Base-by-base conservation (phyloP, 2,113 vertebrate species). In the Chamaea fasciata region DNA sequence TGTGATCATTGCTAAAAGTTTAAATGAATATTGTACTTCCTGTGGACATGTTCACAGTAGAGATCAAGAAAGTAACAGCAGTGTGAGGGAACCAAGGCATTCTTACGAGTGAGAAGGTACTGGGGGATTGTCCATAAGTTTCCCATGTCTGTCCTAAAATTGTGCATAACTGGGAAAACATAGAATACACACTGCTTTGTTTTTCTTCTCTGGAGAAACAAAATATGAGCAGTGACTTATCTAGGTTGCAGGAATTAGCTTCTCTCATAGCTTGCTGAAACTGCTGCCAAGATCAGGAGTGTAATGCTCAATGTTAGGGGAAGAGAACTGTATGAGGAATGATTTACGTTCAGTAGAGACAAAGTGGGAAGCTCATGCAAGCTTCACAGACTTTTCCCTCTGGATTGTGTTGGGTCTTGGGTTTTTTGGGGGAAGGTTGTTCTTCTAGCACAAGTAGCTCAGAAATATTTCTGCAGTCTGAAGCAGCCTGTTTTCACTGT, bases 111-210 rank as follows among this genome's bases (percentile, higher is more conserved):
- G 78, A 79, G n/a, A 39, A 47, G 17, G 15, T 33, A 39, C 0
- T 28, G 10, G 6, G 4, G 1, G 0, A 0, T 23, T 47, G 28
- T 50, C 33, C 7, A 4, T 46, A 42, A 35, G 6, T 67, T 68
- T 6, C 7, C 37, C 23, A 44, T 10, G 6, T 63, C n/a, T 71
- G 5, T 46, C 35, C 20, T 73, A 50, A 87, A 81, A 30, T 26
- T 63, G 3, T 35, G 16, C 10, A 5, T 76, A 57, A 15, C 4
- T 73, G 33, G 20, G 30, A 52, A 14, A 52, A 21, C 18, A 6
- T 22, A 33, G 30, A 14, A 30, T 75, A 24, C 22, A 28, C 9
- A 18, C 3, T 49, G 13, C n/a, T 10, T 39, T 39, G 4, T 63
- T 21, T 46, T 69, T 69, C 20, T 52, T 73, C 56, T 67, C 21